A percentile compares a stretch with the other conserved stretches of the same genome.
Conservation (phyloP, 2,888 invertebrate genomes). For the Trissoscelio sp. region DNA sequence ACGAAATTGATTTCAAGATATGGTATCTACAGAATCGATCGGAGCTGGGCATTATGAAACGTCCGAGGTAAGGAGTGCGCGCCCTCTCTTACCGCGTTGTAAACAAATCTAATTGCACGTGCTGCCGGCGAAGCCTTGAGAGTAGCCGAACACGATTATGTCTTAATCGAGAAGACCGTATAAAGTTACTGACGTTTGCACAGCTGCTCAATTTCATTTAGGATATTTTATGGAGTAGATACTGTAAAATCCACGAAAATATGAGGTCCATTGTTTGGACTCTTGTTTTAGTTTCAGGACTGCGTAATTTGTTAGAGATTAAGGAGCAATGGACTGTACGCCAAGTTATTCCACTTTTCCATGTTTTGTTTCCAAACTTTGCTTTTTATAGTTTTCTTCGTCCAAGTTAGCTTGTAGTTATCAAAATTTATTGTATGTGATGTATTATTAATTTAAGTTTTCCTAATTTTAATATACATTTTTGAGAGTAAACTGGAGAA, state of each 20-base stretch:
- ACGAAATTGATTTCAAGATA: slow-evolving; percentile 44
- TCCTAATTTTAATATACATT: no score
- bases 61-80: slow-evolving; percentile 22
- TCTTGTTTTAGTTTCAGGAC: slow-evolving; percentile 21
- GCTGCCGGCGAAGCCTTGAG: slow-evolving; percentile 49
- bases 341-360: not conserved
- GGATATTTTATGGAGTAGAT: slow-evolving; percentile 28
- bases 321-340: slow-evolving; percentile 5
- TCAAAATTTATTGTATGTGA: no score
- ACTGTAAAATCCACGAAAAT: slow-evolving; percentile 45
- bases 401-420: no score
- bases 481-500: no score
- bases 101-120: slow-evolving; percentile 65
- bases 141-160: slow-evolving; percentile 68
- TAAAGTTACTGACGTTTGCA: slow-evolving; percentile 77
- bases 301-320: slow-evolving; percentile 18
- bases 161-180: slow-evolving; percentile 76
- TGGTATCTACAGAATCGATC: slow-evolving; percentile 36
- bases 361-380: slow-evolving; percentile 20
- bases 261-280: slow-evolving; percentile 20
- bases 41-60: slow-evolving; percentile 27
- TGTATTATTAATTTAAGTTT: no score
- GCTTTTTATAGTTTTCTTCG: not conserved
- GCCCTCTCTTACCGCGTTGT: slow-evolving; percentile 36
- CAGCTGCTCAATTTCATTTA: slow-evolving; percentile 73